Percentiles rank a stretch among this genome's conserved stretches.
phyloP scores from a whole-genome alignment of 2,113 vertebrate species.

The Paraplagusia blochii region DNA sequence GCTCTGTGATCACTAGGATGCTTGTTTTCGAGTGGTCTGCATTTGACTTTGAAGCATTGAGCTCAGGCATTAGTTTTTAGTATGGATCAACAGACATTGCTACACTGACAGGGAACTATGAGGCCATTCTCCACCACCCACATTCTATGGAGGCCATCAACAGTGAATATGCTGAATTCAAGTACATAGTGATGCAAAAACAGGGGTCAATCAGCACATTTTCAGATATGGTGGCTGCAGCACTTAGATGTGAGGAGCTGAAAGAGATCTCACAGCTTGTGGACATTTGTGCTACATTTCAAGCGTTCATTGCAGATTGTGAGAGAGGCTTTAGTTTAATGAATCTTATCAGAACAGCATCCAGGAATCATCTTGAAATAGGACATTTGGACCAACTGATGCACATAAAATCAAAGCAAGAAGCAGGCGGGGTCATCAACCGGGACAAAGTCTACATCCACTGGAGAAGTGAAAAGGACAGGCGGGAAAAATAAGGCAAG shows the following conservation, averaged over 20 bases:
- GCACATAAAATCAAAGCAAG: conserved; percentile 13
- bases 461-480: no score
- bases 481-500: no score
- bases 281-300: conserved; percentile 30
- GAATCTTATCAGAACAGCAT: conserved; percentile 26
- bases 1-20: conserved; percentile 16
- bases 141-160: not conserved
- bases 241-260: not conserved
- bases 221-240: conserved; percentile 21
- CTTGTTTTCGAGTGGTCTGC: conserved; percentile 19
- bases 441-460: not conserved
- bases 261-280: conserved; percentile 18
- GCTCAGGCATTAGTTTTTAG: conserved; percentile 19
- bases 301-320: conserved; percentile 29
- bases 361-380: conserved; percentile 26
- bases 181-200: conserved; percentile 18
- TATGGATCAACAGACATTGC: conserved; percentile 15
- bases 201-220: conserved; percentile 24
- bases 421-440: conserved; percentile 5
- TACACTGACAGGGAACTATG: conserved; percentile 19
- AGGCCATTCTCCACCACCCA: conserved; percentile 26
- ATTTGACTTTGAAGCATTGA: conserved; percentile 20
- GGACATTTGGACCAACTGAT: conserved; percentile 25
- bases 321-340: conserved; percentile 20
- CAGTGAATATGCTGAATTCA: conserved; percentile 14